phyloP scores from a whole-genome alignment of 1,140 invertebrate species.

The Temnothorax curvispinosus region DNA sequence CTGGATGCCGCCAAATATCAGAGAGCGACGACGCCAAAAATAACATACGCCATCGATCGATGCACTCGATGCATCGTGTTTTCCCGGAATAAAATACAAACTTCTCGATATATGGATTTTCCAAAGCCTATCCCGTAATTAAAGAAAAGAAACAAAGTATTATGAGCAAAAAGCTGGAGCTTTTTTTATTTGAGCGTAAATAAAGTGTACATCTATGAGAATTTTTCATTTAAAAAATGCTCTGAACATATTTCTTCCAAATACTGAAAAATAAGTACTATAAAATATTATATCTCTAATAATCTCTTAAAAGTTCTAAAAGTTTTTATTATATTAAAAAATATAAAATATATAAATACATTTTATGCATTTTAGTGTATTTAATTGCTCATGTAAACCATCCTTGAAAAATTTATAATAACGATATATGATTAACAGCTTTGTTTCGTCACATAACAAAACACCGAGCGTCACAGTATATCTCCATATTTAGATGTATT shows the following conservation, averaged over 20 bases:
- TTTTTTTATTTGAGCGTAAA: not conserved
- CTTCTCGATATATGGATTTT: conserved; percentile 38
- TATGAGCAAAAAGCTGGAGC: not conserved
- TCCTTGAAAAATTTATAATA: not conserved
- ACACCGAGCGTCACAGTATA: not conserved
- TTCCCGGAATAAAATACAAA: conserved; percentile 39
- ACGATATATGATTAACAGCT: not conserved
- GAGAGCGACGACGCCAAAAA: conserved; percentile 29
- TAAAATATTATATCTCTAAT: not conserved
- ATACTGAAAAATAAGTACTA: not conserved
- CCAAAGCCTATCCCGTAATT: conserved; percentile 34
- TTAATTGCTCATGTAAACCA: not conserved
- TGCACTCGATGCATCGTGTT: conserved; percentile 29
- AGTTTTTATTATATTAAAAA: not conserved
- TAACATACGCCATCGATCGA: conserved; percentile 39
- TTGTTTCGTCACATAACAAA: not conserved
- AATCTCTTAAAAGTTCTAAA: not conserved
- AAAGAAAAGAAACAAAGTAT: conserved; percentile 21
- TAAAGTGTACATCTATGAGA: not conserved
- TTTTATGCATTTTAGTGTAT: not conserved
- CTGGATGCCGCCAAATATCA: conserved; percentile 34
- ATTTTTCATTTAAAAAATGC: conserved; percentile 14
- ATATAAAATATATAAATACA: not conserved
- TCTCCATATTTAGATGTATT: not conserved
- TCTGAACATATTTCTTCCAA: not conserved